Evolutionary conservation across 2,888 invertebrate species (phyloP).

Genomic region (Macrophya annulata): DNA sequence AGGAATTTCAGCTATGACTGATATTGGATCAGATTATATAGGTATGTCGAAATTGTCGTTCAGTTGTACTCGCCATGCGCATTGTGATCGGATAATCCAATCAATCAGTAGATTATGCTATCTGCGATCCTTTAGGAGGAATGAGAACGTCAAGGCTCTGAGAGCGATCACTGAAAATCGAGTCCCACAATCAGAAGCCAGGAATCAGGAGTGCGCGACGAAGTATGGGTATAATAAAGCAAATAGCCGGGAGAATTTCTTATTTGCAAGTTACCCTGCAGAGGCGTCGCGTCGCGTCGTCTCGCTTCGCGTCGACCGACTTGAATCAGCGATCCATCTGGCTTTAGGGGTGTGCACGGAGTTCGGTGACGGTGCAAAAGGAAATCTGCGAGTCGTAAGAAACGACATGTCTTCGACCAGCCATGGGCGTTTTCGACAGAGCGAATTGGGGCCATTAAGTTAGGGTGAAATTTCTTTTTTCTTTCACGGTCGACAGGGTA

Average conservation of each 20-base stretch:
- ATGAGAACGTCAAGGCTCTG: not conserved
- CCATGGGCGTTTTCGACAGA: constrained; percentile 9
- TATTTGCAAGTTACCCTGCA: constrained; percentile 22
- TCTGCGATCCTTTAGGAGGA: not conserved
- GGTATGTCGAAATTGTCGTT: constrained; percentile 5
- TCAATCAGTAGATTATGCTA: constrained; percentile 19
- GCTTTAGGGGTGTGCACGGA: constrained; percentile 32
- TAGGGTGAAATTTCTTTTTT: constrained; percentile 26
- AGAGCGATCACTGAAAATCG: constrained; percentile 14
- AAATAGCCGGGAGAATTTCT: constrained; percentile 28
- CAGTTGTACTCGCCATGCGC: constrained; percentile 2
- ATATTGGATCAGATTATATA: not conserved
- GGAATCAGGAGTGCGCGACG: not conserved
- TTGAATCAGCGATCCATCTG: constrained; percentile 49
- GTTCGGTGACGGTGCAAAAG: constrained; percentile 28
- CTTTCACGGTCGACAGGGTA: constrained; percentile 23
- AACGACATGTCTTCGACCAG: constrained; percentile 33
- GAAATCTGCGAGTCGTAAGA: constrained; percentile 28
- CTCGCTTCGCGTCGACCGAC: not conserved
- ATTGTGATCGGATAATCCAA: constrained; percentile 31
- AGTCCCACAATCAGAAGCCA: constrained; percentile 7
- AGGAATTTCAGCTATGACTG: constrained; percentile 28
- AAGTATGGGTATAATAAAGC: not conserved
- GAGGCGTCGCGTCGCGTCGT: not conserved
- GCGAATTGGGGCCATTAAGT: constrained; percentile 35